These are phyloP conservation scores for Drosophila littoralis DNA, from an alignment of 1,140 invertebrate species.

Conservation along the genomic window DNA sequence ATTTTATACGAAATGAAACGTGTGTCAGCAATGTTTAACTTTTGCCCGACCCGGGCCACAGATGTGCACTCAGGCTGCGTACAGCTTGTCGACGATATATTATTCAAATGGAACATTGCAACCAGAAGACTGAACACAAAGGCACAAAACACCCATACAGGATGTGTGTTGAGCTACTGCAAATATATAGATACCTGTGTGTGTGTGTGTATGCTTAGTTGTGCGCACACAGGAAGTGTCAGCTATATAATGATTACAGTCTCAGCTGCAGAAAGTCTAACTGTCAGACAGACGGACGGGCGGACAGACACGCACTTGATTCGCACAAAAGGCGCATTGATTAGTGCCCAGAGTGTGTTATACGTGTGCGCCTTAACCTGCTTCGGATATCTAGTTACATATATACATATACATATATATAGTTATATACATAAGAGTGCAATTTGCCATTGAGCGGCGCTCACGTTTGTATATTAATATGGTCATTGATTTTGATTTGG, in stretches of 20 bases:
- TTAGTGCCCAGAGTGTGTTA: slow-evolving; percentile 44
- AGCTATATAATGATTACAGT: slow-evolving; percentile 48
- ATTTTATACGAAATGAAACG: slow-evolving; percentile 82
- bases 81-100: slow-evolving; percentile 42
- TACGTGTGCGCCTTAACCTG: not conserved
- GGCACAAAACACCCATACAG: slow-evolving; percentile 13
- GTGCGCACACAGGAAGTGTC: slow-evolving; percentile 40
- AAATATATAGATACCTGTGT: slow-evolving; percentile 37
- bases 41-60: slow-evolving; percentile 18
- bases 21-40: slow-evolving; percentile 80
- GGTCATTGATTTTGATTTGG: slow-evolving; percentile 64
- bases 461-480: slow-evolving; percentile 67
- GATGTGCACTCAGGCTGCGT: slow-evolving; percentile 16
- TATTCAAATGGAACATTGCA: slow-evolving; percentile 76
- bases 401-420: slow-evolving; percentile 12
- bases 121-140: slow-evolving; percentile 25
- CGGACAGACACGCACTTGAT: slow-evolving; percentile 28
- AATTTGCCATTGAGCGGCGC: slow-evolving; percentile 38
- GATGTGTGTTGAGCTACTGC: slow-evolving; percentile 33
- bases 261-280: slow-evolving; percentile 13
- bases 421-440: slow-evolving; percentile 30
- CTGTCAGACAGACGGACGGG: not conserved
- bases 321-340: slow-evolving; percentile 45
- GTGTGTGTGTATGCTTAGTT: slow-evolving; percentile 30
- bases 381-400: not conserved